Evolutionary conservation across 2,888 invertebrate genomes (phyloP), one percentile per base, ranked within the genome.

Genomic region (Hyalella azteca): DNA sequence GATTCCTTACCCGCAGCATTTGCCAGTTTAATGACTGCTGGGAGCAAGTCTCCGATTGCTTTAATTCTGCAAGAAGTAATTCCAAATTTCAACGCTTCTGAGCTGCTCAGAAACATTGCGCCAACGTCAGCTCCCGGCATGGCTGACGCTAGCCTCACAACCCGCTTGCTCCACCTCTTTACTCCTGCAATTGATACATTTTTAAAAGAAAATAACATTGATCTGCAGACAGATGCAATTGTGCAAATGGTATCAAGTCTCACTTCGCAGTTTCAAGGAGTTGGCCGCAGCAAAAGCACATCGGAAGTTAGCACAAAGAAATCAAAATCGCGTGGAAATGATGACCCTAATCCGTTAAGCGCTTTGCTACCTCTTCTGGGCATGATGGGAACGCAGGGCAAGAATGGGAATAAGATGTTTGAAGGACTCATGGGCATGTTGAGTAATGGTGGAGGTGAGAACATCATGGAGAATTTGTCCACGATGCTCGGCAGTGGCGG

Each of bases 11-110:
- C 75, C 40, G 22, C 40, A 1, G 45, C 75, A 13, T 75, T 75
- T 5, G n/a, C 29, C 41, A 75, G n/a, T 22, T 75, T 75, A 41
- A 13, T 45, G n/a, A 45, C 75, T 39, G 40, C 40, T 3, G 75
- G 75, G 22, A 45, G 45, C 13, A 75, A 66, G 66, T 66, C 66
- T 4, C 66, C 66, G 3, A 66, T 66, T 36, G 66, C 66, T 2
- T 36, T 66, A 4, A 36, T 66, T 36, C 39, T 66, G 19, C 66
- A 66, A 36, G 66, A 66, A 36, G 66, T 66, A 13, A 66, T 66
- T 4, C 66, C 66, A 2, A 66, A 66, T 36, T 66, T 66, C 66
- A 66, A 66, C 66, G 66, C 66, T 11, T 66, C 66, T 19, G 66
- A 66, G 29, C 26, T 66, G 19, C 36, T 66, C 15, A 32, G 36